Conservation (phyloP, 1,140 invertebrate genomes). For the Anoplolepis gracilipes region DNA sequence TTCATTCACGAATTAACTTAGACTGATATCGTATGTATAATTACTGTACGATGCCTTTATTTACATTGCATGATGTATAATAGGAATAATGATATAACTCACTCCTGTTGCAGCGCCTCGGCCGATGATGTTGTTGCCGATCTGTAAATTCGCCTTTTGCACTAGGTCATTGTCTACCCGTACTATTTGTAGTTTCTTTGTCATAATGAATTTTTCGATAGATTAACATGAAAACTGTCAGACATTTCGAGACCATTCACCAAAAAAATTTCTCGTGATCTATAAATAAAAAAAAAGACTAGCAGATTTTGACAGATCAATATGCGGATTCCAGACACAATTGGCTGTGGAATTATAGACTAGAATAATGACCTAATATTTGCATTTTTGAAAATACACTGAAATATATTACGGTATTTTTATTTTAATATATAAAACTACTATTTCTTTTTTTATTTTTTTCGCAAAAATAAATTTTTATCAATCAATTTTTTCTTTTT, state of each 20-base stretch:
- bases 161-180: slow-evolving; percentile 70
- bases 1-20: no score
- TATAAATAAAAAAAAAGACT: background rate
- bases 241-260: slow-evolving; percentile 20
- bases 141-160: slow-evolving; percentile 66
- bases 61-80: background rate
- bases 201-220: slow-evolving; percentile 39
- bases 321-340: background rate
- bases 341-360: background rate
- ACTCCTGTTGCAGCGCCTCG: slow-evolving; percentile 59
- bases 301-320: background rate
- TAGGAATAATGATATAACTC: slow-evolving; percentile 53
- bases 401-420: background rate
- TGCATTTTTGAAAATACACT: background rate
- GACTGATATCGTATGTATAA: no score
- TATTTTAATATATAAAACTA: background rate
- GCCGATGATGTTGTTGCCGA: slow-evolving; percentile 73
- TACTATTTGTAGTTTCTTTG: slow-evolving; percentile 73
- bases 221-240: background rate
- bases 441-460: background rate
- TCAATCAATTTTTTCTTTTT: background rate
- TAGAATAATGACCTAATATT: background rate
- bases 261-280: background rate
- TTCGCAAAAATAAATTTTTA: background rate
- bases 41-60: background rate